Percentiles rank a stretch among this genome's conserved stretches.
Conservation (phyloP, 2,888 invertebrate genomes). For the Orthonychiurus folsomi region DNA sequence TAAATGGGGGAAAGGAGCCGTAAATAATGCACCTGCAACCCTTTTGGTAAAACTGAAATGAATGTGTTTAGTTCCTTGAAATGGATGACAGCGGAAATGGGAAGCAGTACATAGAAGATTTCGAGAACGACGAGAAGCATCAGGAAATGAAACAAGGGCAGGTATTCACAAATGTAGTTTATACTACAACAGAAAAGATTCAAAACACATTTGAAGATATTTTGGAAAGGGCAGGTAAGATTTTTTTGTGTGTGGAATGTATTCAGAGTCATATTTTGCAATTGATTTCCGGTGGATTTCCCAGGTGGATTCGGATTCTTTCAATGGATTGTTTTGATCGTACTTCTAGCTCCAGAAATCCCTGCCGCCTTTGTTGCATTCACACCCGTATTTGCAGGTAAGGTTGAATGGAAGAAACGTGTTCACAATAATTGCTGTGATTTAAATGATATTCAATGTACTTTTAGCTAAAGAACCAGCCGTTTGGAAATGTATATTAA, state of each 20-base stretch:
- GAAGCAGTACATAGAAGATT: neutral
- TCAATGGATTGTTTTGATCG: conserved; percentile 20
- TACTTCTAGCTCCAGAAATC: conserved; percentile 23
- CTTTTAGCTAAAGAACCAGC: conserved; percentile 15
- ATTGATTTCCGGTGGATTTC: too few relatives aligned
- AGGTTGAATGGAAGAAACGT: neutral
- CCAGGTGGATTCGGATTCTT: conserved; percentile 26
- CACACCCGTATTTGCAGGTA: conserved; percentile 26
- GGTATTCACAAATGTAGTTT: neutral
- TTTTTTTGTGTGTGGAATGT: neutral
- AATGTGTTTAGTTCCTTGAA: neutral
- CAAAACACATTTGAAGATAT: neutral
- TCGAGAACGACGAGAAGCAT: neutral
- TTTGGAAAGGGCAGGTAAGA: neutral
- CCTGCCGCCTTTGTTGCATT: conserved; percentile 32
- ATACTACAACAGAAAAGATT: neutral
- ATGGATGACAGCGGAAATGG: neutral
- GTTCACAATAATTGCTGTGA: neutral
- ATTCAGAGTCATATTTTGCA: neutral
- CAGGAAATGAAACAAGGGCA: neutral
- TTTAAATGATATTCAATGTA: neutral
- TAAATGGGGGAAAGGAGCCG: too few relatives aligned
- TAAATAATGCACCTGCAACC: too few relatives aligned
- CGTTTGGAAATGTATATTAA: conserved; percentile 16
- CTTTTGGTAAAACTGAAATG: too few relatives aligned